Evolutionary conservation across 1,140 invertebrate species (phyloP), one percentile per base, ranked within the genome.

Genomic region (Aphelenchoides fujianensis): DNA sequence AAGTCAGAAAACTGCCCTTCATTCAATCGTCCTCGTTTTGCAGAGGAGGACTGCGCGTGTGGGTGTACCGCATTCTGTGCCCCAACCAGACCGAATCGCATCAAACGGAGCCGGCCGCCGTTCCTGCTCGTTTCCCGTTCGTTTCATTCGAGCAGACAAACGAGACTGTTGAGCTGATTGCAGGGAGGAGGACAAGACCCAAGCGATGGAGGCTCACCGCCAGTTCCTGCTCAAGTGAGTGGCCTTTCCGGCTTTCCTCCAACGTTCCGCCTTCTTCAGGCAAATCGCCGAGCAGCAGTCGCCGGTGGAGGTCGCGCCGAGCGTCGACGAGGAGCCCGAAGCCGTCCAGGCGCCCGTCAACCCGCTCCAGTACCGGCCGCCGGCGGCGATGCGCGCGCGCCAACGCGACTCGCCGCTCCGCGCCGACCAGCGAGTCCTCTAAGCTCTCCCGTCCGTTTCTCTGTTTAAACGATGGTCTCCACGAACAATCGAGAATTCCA

Each of bases 21-120:
- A n/a, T n/a, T n/a, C n/a, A n/a, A n/a, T n/a, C n/a, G n/a, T n/a
- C n/a, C n/a, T 12, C 41, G 41, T 48, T 62, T 81, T 82, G n/a
- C 36, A 81, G 79, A 71, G 81, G 79, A 63, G 82, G 82, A 35
- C 75, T 83, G 19, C 81, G 82, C 48, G 72, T 83, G 27, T 83
- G 82, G 82, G 82, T 83, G 1, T 79, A 83, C 71, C 61, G 82
- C 36, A 78, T 84, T 32, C 78, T 83, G 67, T 83, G 81, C 69
- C 68, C 76, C 52, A 34, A 30, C 12, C 31, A 12, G 32, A 27
- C 73, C 12, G 41, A 78, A 32, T 69, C 63, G 57, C 30, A 12
- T 28, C 30, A 69, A 69, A 68, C 5, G 36, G 35, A 62, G 27
- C 2, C 28, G 16, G n/a, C 69, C n/a, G 27, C 71, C 37, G n/a